Evolutionary conservation across 2,888 invertebrate genomes (phyloP), one percentile per base, ranked within the genome.

Genomic region (Steinernema hermaphroditum): DNA sequence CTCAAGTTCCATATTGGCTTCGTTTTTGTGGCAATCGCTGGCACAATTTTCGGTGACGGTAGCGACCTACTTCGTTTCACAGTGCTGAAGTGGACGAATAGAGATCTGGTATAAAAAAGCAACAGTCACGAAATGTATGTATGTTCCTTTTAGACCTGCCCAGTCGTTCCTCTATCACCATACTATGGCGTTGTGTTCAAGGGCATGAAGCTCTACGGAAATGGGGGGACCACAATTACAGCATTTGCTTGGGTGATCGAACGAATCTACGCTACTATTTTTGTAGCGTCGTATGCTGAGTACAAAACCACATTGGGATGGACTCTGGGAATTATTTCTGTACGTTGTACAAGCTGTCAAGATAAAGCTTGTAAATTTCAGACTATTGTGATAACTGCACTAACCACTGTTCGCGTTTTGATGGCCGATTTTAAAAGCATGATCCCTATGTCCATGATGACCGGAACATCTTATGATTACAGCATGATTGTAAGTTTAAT

Each of bases 1-100:
- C 46, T 46, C 46, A 46, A 46, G n/a, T 46, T 46, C n/a, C 46
- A 46, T n/a, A 46, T 46, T 46, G 9, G n/a, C 6, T 46, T 46
- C n/a, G 16, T 46, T 6, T 16, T 19, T 16, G 16, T 46, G 16
- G 46, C n/a, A 6, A 46, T 46, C 46, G n/a, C 16, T 9, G 46
- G 46, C 16, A 46, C 46, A n/a, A 6, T 46, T 9, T 16, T 46
- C n/a, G 46, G 46, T 4, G 46, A 46, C n/a, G 46, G 46, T 6
- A 9, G 16, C n/a, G 46, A 46, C 22, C 16, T 46, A n/a, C 22
- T 46, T 4, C 46, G 46, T 4, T 46, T 46, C 22, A 46, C 46
- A 4, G 46, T 46, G 4, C 6, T 46, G 9, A 46, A 46, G n/a
- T 46, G 46, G 46, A 46, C 46, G 4, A 19, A 8, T 41, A 41